Percentiles rank a stretch among this genome's conserved stretches.
Evolutionary conservation across 2,888 invertebrate species (phyloP).

Genomic region (Noctua comes): DNA sequence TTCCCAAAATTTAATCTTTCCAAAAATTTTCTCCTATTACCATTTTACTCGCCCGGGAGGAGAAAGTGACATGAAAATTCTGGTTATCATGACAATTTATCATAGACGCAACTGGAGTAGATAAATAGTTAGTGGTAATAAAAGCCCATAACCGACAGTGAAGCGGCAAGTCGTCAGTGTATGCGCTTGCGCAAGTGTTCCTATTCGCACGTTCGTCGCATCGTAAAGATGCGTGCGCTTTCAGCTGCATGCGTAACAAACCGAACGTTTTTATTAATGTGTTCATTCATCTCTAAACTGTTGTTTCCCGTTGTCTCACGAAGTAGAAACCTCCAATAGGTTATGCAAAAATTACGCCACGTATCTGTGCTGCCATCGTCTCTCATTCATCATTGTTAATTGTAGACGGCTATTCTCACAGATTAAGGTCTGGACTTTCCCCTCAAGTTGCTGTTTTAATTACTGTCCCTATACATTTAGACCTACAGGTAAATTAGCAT

Average conservation of each 20-base stretch:
- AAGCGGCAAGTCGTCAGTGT: conserved; percentile 61
- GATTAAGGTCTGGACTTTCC: conserved; percentile 70
- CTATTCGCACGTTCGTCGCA: conserved; percentile 82
- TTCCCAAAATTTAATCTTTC: conserved; percentile 1
- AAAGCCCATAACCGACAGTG: conserved; percentile 73
- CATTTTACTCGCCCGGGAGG: conserved; percentile 27
- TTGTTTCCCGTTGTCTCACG: conserved; percentile 74
- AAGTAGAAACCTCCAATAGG: conserved; percentile 64
- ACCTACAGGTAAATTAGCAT: conserved; percentile 13
- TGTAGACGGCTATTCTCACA: conserved; percentile 74
- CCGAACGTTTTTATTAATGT: conserved; percentile 62
- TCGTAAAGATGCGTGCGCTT: conserved; percentile 69
- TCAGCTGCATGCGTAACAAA: conserved; percentile 67
- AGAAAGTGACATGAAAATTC: conserved; percentile 63
- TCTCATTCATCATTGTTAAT: conserved; percentile 74
- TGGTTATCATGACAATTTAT: conserved; percentile 77
- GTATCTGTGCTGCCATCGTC: conserved; percentile 58
- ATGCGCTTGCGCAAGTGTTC: conserved; percentile 84
- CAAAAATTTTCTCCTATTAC: conserved; percentile 24
- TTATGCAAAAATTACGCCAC: conserved; percentile 84
- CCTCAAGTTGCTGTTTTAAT: conserved; percentile 63
- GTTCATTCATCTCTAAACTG: conserved; percentile 65
- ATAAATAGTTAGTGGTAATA: conserved; percentile 74
- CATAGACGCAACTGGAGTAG: conserved; percentile 68
- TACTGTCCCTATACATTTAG: conserved; percentile 31